phyloP scores from a whole-genome alignment of 2,888 invertebrate species.

The Dicranocentrus wangi region DNA sequence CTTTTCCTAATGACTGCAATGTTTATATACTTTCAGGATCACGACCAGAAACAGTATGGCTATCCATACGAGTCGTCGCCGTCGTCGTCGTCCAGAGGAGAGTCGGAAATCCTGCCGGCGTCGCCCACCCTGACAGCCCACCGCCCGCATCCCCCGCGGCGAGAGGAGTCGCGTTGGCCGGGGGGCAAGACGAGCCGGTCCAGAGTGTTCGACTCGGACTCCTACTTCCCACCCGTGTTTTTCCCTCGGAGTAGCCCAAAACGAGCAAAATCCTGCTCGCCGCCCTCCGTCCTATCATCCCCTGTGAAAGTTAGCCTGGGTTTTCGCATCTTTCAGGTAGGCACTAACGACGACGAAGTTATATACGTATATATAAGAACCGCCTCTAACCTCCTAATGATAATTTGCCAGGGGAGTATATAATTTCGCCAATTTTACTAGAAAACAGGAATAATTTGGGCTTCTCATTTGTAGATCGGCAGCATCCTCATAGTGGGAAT shows the following conservation, averaged over 20 bases:
- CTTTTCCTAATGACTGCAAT: too few relatives aligned
- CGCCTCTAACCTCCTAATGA: not conserved
- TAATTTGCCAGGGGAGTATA: not conserved
- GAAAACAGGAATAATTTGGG: not conserved
- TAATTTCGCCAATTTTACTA: too few relatives aligned
- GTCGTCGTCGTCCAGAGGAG: slow-evolving; percentile 24
- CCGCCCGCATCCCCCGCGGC: too few relatives aligned
- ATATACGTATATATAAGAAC: too few relatives aligned
- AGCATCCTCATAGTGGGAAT: slow-evolving; percentile 68
- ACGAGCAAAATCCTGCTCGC: slow-evolving; percentile 36
- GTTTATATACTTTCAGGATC: slow-evolving; percentile 48
- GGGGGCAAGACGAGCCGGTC: slow-evolving; percentile 32
- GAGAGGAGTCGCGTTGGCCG: too few relatives aligned
- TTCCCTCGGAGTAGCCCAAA: slow-evolving; percentile 45
- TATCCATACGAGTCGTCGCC: slow-evolving; percentile 26
- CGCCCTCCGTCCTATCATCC: not conserved
- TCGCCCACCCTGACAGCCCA: slow-evolving; percentile 33
- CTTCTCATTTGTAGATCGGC: slow-evolving; percentile 57
- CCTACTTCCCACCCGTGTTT: slow-evolving; percentile 50
- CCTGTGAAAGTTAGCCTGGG: slow-evolving; percentile 45
- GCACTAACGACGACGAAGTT: not conserved
- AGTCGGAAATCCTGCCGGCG: slow-evolving; percentile 34
- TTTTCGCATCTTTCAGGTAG: slow-evolving; percentile 61
- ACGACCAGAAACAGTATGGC: slow-evolving; percentile 39
- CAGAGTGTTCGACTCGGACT: slow-evolving; percentile 52